Percentiles rank a stretch among this genome's conserved stretches.
Evolutionary conservation across 2,888 invertebrate species (phyloP).

Genomic region (Philereme vetulata): DNA sequence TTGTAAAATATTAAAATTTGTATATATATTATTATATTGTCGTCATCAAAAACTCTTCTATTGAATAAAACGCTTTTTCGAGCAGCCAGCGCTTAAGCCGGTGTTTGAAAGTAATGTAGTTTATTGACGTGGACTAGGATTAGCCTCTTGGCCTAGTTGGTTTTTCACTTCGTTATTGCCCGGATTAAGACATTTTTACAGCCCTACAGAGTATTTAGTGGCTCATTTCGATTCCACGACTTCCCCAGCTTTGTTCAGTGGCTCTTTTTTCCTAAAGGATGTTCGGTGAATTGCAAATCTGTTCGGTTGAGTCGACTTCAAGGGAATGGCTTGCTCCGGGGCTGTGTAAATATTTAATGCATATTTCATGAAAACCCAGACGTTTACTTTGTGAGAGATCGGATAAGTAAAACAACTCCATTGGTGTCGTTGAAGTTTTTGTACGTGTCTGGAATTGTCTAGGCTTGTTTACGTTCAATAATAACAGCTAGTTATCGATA

Average conservation of each 20-base stretch:
- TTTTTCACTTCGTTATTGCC: conserved; percentile 9
- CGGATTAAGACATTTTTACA: conserved; percentile 30
- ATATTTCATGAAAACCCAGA: conserved; percentile 76
- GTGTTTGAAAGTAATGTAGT: too few species aligned
- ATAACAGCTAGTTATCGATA: not conserved
- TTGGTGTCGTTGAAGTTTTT: conserved; percentile 51
- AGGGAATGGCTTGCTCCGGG: conserved; percentile 67
- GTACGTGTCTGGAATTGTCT: conserved; percentile 20
- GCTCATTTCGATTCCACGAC: conserved; percentile 67
- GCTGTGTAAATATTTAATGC: conserved; percentile 81
- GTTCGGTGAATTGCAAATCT: conserved; percentile 81
- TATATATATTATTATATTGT: too few species aligned
- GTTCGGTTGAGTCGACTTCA: conserved; percentile 75
- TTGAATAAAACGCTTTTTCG: too few species aligned
- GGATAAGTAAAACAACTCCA: conserved; percentile 60
- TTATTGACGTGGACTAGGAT: too few species aligned
- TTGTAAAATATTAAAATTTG: too few species aligned
- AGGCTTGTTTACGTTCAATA: conserved; percentile 4
- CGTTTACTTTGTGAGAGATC: conserved; percentile 76
- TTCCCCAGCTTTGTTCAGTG: conserved; percentile 66
- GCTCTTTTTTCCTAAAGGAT: conserved; percentile 74
- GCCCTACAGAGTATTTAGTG: conserved; percentile 61
- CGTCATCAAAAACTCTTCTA: too few species aligned
- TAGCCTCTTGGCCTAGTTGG: too few species aligned
- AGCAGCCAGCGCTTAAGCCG: too few species aligned